Base-by-base conservation (phyloP, 2,113 vertebrate species). In the Rhinichthys klamathensis region DNA sequence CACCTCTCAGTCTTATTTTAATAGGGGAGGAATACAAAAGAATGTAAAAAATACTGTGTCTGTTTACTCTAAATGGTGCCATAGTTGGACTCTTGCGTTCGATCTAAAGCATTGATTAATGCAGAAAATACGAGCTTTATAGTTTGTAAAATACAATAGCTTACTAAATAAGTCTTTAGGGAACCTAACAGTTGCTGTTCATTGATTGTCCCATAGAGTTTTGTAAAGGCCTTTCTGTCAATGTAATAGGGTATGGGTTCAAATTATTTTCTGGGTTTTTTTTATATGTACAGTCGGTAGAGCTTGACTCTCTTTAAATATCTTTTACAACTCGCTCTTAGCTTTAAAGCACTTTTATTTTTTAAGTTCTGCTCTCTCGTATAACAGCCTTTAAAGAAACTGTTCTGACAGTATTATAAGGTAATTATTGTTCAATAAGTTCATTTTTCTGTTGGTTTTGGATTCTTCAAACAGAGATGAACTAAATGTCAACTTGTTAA, bases 1-100 rank as follows among this genome's bases (percentile, higher is more conserved):
- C 9, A 35, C 27, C 61, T 61, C 49, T 80, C 32, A 87, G 58
- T 8, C 54, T 46, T 32, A n/a, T 46, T 63, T 73, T 74, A 84
- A 79, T 83, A 69, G 46, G 4, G 10, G 23, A 11, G 30, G 23
- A 27, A 49, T 32, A 6, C 15, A 32, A 18, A 56, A 77, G 15
- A 9, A 38, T 58, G 18, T 23, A 15, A 38, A n/a, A 13, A 21
- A 78, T 16, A 4, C 38, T 73, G 12, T 7, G 6, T 4, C 10
- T 49, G 72, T 74, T 15, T 44, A 44, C 38, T 73, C 4, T 12
- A 41, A 41, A 70, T 69, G 3, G 8, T 41, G 32, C 32, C 7
- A 18, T n/a, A n/a, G 23, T 13, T 44, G 69, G 38, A 73, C 69
- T 41, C 35, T 38, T 32, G 5, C 2, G 1, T 73, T 73, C 1